Evolutionary conservation across 2,113 vertebrate species (phyloP).

Genomic region (Ornithorhynchus anatinus): DNA sequence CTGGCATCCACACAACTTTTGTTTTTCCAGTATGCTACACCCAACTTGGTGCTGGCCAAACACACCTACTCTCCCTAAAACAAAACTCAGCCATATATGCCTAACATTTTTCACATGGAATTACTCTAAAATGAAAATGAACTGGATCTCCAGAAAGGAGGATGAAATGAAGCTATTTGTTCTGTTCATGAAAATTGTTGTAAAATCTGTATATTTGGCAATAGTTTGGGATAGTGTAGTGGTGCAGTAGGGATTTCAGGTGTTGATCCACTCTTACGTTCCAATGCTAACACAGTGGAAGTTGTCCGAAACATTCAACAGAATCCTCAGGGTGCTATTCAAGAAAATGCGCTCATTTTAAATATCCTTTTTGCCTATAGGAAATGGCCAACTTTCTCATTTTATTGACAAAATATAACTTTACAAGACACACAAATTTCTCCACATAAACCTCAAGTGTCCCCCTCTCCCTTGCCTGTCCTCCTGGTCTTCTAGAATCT

Average conservation of each 20-base stretch:
- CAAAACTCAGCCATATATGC: background rate
- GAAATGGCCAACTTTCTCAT: background rate
- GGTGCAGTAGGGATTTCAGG: background rate
- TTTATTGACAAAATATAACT: background rate
- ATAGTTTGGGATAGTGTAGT: background rate
- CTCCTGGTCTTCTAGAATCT: background rate
- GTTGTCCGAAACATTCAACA: background rate
- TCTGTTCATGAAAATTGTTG: background rate
- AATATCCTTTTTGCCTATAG: background rate
- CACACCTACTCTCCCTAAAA: background rate
- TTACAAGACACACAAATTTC: background rate
- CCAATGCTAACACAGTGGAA: background rate
- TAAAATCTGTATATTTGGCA: background rate
- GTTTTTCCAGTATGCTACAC: background rate
- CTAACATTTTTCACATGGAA: constrained; percentile 10
- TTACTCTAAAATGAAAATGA: constrained; percentile 31
- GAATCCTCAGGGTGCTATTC: background rate
- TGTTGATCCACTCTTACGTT: background rate
- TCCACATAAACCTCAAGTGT: background rate
- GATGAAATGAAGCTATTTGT: constrained; percentile 21
- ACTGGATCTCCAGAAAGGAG: constrained; percentile 6
- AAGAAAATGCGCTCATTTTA: background rate
- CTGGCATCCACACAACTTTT: background rate
- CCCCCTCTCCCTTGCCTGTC: background rate
- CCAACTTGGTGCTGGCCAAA: background rate